Base-by-base conservation (phyloP, 2,888 invertebrate genomes). In the Drosophila neutralis region DNA sequence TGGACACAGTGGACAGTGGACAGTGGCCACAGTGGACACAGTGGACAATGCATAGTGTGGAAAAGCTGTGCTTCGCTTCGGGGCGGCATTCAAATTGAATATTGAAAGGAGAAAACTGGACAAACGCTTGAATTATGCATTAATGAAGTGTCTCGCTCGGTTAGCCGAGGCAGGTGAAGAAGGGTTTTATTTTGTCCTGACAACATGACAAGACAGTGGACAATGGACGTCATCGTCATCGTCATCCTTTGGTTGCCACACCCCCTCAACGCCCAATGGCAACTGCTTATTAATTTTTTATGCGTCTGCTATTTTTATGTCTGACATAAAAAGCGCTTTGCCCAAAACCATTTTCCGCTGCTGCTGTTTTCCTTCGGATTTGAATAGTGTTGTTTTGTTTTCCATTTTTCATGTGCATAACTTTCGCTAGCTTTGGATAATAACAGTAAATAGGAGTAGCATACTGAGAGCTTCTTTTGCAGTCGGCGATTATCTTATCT, bases 111-210 rank as follows among this genome's bases (percentile, higher is more conserved):
- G 72, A 83, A 83, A 86, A 88, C 88, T 87, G 87, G 90, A 76
- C 86, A 89, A 87, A 89, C 86, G 83, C 82, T 82, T 87, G 83
- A 87, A 87, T 87, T 89, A 89, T 87, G 90, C 90, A 87, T 89
- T 87, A 87, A 89, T 87, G 90, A 89, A 89, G 87, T 85, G 76
- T 78, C 76, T 78, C 78, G 68, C 86, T 80, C 65, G 59, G 75
- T 67, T 66, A 68, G 24, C 38, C 27, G 27, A 60, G 66, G 31
- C 52, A 51, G 65, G 56, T 68, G 64, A 53, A 54, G 64, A 56
- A 54, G 60, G 65, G 60, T 56, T 54, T 62, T 61, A 18, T 48
- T 35, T 53, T 48, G 57, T 27, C 52, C 29, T 35, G 18, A 18
- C 49, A 60, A 80, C 73, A 73, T 65, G 63, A 60, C 64, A 72